These are phyloP conservation scores for Ptilodon capucinus DNA, from an alignment of 2,888 invertebrate species.

Conservation along the genomic window DNA sequence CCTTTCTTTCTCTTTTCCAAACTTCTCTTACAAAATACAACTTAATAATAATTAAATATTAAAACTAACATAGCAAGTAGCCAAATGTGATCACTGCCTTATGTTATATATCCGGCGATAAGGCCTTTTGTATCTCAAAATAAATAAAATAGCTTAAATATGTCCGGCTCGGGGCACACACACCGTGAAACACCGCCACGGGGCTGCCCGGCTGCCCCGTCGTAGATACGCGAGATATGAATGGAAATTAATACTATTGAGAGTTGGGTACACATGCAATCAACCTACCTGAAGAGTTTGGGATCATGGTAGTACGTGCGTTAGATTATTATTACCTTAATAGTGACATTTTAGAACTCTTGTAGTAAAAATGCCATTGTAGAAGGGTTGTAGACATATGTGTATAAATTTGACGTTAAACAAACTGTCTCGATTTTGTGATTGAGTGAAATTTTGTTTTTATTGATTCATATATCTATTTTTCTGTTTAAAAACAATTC, in stretches of 20 bases:
- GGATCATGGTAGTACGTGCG: background rate
- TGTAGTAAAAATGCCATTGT: no score
- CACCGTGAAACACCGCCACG: constrained; percentile 27
- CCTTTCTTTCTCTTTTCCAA: no score
- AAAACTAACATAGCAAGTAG: constrained; percentile 10
- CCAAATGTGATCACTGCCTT: constrained; percentile 42
- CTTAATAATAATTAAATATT: background rate
- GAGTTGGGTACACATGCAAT: background rate
- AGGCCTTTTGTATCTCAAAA: constrained; percentile 79
- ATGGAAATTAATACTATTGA: constrained; percentile 4
- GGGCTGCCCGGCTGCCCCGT: background rate
- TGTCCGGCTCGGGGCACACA: constrained; percentile 68
- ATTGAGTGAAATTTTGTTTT: no score
- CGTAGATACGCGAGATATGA: constrained; percentile 14
- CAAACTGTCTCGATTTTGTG: no score
- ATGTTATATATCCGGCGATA: constrained; percentile 73
- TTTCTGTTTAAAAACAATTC: no score
- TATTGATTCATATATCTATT: no score
- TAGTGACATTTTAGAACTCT: no score
- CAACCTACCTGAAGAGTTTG: background rate
- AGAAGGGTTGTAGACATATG: no score
- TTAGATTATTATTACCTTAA: background rate
- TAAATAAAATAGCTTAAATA: constrained; percentile 81
- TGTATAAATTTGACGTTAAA: no score
- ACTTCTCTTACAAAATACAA: no score